Base-by-base conservation (phyloP, 2,113 vertebrate genomes). In the Argyrosomus japonicus region DNA sequence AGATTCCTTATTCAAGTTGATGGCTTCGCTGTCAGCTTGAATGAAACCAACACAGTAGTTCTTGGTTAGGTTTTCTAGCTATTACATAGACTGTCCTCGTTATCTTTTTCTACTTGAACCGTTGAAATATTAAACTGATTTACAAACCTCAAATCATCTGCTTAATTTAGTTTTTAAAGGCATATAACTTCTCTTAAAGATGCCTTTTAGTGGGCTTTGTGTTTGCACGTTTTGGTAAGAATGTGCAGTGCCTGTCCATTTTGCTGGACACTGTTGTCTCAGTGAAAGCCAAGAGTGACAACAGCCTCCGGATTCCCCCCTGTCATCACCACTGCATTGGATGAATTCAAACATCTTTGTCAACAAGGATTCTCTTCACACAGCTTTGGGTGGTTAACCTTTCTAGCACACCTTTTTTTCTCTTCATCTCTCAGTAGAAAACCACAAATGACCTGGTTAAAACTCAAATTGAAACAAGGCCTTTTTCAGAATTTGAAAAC, bases 251-350 rank as follows among this genome's bases (percentile, higher is more conserved):
- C 77, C 89, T 84, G 88, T 91, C 87, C 81, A 80, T 86, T 89
- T 86, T 74, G 56, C 65, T 89, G 57, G 40, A 63, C 36, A 40
- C 62, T 83, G 82, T 87, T 36, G 72, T 86, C 75, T 92, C 69
- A 79, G 81, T 85, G 73, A 86, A 88, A 89, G 89, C 71, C 67
- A 73, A 83, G 86, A 87, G 63, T 90, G 91, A 91, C 87, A 93
- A 82, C 87, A 81, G 90, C 92, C 91, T 88, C 50, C 61, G 87
- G 89, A 88, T 64, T 57, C 36, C 73, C 69, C 75, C 25, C 45
- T 82, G 88, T 90, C 88, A 90, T 88, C 83, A 74, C 54, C 69
- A 50, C 74, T 68, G 68, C 82, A 67, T 78, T 67, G 57, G 62
- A 87, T 79, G 74, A 77, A 81, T 81, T 83, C 63, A 85, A 86